Conservation (phyloP, 2,797 vertebrate genomes). For the Poecilia picta region DNA sequence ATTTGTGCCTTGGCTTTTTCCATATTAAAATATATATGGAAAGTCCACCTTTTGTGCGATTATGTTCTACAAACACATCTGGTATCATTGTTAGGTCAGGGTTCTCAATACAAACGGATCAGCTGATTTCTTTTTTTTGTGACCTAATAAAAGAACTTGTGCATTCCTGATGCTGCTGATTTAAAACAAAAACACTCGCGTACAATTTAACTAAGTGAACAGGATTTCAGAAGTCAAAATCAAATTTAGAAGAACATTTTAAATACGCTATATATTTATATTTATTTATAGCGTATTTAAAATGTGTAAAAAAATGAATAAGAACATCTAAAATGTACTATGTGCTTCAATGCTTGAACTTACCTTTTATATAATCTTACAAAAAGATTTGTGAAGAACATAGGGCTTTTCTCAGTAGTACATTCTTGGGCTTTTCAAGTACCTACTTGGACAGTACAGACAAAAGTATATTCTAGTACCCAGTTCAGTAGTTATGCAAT, state of each 20-base stretch:
- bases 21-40: conserved; percentile 8
- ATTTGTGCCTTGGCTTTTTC: conserved; percentile 53
- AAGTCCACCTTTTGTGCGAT: not conserved
- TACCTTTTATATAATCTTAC: not conserved
- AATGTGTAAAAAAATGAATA: not conserved
- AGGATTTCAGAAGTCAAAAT: conserved; percentile 12
- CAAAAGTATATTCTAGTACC: not conserved
- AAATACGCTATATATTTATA: not conserved
- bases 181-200: not conserved
- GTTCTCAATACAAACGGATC: not conserved
- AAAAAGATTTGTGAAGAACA: not conserved
- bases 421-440: not conserved
- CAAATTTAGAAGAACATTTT: conserved; percentile 11
- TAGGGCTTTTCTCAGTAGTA: not conserved
- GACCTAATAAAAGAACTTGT: not conserved
- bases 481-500: not conserved
- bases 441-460: not conserved
- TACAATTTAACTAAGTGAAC: not conserved
- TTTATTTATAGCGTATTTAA: no score
- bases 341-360: not conserved
- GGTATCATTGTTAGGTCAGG: not conserved
- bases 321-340: not conserved
- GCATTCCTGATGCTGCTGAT: conserved; percentile 4
- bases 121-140: not conserved
- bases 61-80: not conserved